Percentiles rank a stretch among this genome's conserved stretches.
Evolutionary conservation across 2,888 invertebrate species (phyloP).

Genomic region (Acleris laterana): DNA sequence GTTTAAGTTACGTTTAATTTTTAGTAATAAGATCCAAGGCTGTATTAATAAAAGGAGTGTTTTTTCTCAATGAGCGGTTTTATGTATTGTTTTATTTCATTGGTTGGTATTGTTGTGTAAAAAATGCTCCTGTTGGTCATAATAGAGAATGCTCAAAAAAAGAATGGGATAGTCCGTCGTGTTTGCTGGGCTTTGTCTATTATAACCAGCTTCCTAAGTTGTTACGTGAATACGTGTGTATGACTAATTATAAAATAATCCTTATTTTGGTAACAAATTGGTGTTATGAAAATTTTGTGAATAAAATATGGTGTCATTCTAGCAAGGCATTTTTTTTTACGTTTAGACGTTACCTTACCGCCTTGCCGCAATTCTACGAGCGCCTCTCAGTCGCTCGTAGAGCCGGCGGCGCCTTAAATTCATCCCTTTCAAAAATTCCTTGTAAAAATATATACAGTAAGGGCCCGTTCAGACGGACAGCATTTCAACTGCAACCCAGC

Average conservation of each 20-base stretch:
- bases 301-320: slow-evolving; percentile 83
- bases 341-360: not conserved
- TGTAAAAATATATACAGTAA: too few relatives aligned
- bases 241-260: slow-evolving; percentile 75
- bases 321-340: slow-evolving; percentile 46
- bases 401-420: too few relatives aligned
- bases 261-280: slow-evolving; percentile 84
- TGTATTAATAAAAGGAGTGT: slow-evolving; percentile 80
- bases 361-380: too few relatives aligned
- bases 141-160: slow-evolving; percentile 58
- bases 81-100: slow-evolving; percentile 52
- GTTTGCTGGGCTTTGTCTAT: slow-evolving; percentile 55
- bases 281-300: slow-evolving; percentile 82
- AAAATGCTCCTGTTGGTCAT: slow-evolving; percentile 70
- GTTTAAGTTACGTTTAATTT: slow-evolving; percentile 79
- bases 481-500: too few relatives aligned
- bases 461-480: too few relatives aligned
- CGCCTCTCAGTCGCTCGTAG: too few relatives aligned
- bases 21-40: slow-evolving; percentile 81
- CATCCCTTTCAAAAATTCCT: too few relatives aligned
- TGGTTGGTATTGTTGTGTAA: slow-evolving; percentile 61
- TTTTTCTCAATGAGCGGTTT: slow-evolving; percentile 63
- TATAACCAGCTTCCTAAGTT: slow-evolving; percentile 67
- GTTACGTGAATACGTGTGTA: slow-evolving; percentile 77
- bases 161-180: slow-evolving; percentile 47